Conservation (phyloP, 2,888 invertebrate species). For the Loripinus fragilis region DNA sequence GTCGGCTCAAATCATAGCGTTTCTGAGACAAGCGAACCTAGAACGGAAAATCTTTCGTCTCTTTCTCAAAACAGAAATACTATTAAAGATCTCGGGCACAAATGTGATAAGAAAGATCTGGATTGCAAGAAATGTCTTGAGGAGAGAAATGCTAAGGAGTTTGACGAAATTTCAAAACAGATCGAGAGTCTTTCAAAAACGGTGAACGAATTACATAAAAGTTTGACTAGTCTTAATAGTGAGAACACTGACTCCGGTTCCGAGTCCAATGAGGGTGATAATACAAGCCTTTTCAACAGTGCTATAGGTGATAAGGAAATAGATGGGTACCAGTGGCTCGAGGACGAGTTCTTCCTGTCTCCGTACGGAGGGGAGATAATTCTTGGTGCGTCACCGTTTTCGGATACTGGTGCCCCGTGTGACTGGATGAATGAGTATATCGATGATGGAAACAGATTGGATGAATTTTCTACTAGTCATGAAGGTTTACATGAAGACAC, state of each 20-base stretch:
- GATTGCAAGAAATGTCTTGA: constrained; percentile 55
- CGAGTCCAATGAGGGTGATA: constrained; percentile 65
- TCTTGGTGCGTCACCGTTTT: constrained; percentile 69
- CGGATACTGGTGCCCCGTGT: constrained; percentile 67
- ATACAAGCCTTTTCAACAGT: constrained; percentile 44
- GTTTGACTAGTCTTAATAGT: constrained; percentile 76
- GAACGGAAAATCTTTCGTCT: constrained; percentile 13
- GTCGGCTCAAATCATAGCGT: constrained; percentile 74
- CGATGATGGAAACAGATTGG: constrained; percentile 53
- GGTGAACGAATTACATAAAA: constrained; percentile 75
- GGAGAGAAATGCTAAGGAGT: constrained; percentile 61
- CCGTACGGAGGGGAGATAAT: constrained; percentile 76
- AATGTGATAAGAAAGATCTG: constrained; percentile 50
- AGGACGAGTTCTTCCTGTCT: constrained; percentile 77
- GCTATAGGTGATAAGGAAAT: constrained; percentile 64
- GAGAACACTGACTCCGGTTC: constrained; percentile 65
- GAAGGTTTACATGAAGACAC: constrained; percentile 46
- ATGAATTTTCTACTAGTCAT: constrained; percentile 40
- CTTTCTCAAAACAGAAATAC: not conserved
- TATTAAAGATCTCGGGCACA: constrained; percentile 32
- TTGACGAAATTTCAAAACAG: constrained; percentile 77
- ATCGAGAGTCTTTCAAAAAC: constrained; percentile 77
- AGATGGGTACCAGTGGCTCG: constrained; percentile 79
- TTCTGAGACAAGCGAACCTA: constrained; percentile 63
- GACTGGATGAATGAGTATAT: constrained; percentile 74